Percentiles rank a stretch among this genome's conserved stretches.
Conservation (phyloP, 1,140 invertebrate genomes). For the Pogonomyrmex californicus region DNA sequence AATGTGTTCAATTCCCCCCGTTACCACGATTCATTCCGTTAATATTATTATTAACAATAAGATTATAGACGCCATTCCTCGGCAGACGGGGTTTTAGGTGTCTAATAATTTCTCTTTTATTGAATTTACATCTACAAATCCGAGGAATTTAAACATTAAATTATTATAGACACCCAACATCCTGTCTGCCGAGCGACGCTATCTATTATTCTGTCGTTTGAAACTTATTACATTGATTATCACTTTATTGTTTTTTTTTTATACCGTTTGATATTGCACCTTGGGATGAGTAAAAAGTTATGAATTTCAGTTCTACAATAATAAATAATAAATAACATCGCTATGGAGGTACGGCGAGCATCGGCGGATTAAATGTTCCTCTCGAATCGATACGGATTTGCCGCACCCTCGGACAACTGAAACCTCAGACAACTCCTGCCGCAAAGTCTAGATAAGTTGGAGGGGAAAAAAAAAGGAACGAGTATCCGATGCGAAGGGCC, state of each 20-base stretch:
- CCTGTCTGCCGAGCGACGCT: no score
- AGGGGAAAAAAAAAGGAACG: background rate
- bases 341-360: no score
- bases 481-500: background rate
- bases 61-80: no score
- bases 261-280: background rate
- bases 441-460: slow-evolving; percentile 22
- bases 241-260: background rate
- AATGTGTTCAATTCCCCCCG: no score
- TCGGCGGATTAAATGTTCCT: slow-evolving; percentile 26
- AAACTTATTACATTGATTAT: no score
- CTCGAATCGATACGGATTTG: slow-evolving; percentile 10
- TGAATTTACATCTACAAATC: no score
- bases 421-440: slow-evolving; percentile 27
- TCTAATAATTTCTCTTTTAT: no score
- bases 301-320: background rate
- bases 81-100: no score
- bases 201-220: no score
- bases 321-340: background rate
- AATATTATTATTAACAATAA: background rate
- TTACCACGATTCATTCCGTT: background rate
- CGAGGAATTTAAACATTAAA: no score
- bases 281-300: background rate
- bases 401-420: background rate
- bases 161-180: no score